Conservation (phyloP, 2,888 invertebrate species). For the Heteromyza rotundicornis region DNA sequence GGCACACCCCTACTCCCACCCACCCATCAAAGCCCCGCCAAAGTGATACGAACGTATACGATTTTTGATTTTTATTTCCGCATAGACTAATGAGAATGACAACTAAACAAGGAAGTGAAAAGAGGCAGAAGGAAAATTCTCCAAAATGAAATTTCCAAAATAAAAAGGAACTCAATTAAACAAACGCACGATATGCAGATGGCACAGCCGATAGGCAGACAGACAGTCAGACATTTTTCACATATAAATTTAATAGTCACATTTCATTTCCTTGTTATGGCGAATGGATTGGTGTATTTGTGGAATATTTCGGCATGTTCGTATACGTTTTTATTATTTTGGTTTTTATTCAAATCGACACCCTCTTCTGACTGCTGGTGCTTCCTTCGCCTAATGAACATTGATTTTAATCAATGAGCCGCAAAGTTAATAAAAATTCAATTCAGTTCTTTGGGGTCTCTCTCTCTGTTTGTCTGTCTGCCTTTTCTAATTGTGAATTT, state of each 20-base stretch:
- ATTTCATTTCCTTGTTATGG: background rate
- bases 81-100: conserved; percentile 47
- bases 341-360: background rate
- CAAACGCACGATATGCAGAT: conserved; percentile 34
- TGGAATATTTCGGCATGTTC: background rate
- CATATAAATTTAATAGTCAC: background rate
- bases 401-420: conserved; percentile 55
- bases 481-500: background rate
- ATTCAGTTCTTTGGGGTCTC: background rate
- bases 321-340: background rate
- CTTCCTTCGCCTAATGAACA: conserved; percentile 31
- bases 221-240: conserved; percentile 30
- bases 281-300: background rate
- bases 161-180: conserved; percentile 47
- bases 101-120: conserved; percentile 32
- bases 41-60: background rate
- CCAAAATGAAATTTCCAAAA: conserved; percentile 20
- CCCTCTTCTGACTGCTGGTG: background rate
- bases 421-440: conserved; percentile 47
- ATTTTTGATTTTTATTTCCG: conserved; percentile 16
- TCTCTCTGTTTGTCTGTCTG: background rate
- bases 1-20: background rate
- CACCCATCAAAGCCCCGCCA: background rate
- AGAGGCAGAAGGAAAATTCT: no score
- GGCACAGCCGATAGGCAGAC: conserved; percentile 12